Base-by-base conservation (phyloP, 1,140 invertebrate species). In the Drosophila sproati region DNA sequence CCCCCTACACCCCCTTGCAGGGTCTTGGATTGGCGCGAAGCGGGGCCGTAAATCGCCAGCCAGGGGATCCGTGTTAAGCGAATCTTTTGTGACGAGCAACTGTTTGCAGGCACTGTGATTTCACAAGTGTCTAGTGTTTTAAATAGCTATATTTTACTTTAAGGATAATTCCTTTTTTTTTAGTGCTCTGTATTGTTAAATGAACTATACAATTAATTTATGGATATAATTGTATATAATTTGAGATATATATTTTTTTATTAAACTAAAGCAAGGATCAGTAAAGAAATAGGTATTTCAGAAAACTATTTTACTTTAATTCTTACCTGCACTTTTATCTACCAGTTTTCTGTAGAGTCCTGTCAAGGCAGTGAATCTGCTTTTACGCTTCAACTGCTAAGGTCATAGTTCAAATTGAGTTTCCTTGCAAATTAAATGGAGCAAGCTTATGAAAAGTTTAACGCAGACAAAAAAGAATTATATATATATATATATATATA, bases 401-500 rank as follows among this genome's bases (percentile, higher is more conserved):
- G 82, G 82, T 87, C 76, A 86, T 61, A 87, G 79, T 87, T 87
- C 79, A 85, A 86, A 81, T 85, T 85, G 81, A 81, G 73, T 77
- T 83, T 67, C 54, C 50, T 60, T 64, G 80, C 55, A 69, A 85
- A 83, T 85, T 73, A 77, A 85, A 74, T 68, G 77, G 31, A 47
- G 60, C 45, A 12, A 52, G 7, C 29, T 48, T 28, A 48, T 35
- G 31, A 48, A 60, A 60, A 60, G 32, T 37, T 39, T 28, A n/a
- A n/a, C 4, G 5, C 34, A 34, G 34, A 4, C 5, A 34, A 34
- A 5, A 34, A 34, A 34, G 34, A 20, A 20, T 20, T 20, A 20
- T 20, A 20, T 20, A 20, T 34, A 39, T 20, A 20, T 20, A 20
- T 20, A 20, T 34, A 39, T 51, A 32, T 61, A 59, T 31, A 43